Percentiles rank a stretch among this genome's conserved stretches.
phyloP scores from a whole-genome alignment of 2,888 invertebrate species.

The Cyclophora albipunctata region DNA sequence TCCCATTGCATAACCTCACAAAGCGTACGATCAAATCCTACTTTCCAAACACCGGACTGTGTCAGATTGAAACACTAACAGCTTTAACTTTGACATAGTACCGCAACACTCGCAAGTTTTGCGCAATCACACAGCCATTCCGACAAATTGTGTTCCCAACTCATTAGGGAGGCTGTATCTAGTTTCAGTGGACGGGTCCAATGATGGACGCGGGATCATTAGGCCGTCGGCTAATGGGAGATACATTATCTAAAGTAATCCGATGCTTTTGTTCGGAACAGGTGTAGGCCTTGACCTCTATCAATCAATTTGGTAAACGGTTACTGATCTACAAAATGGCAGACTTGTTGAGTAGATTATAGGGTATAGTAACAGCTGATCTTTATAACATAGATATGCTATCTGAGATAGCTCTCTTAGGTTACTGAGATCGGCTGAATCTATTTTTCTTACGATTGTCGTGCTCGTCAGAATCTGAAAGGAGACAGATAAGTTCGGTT shows the following conservation, averaged over 20 bases:
- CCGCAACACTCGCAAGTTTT: constrained; percentile 15
- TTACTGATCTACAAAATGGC: no score
- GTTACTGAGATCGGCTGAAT: no score
- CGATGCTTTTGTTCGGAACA: background rate
- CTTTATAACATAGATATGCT: no score
- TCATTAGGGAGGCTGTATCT: constrained; percentile 29
- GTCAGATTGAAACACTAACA: background rate
- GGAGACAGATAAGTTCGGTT: no score
- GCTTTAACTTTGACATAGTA: constrained; percentile 9
- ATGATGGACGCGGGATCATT: constrained; percentile 1
- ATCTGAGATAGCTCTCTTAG: no score
- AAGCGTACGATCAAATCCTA: background rate
- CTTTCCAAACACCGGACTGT: constrained; percentile 3
- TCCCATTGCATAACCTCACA: no score
- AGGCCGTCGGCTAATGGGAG: constrained; percentile 1
- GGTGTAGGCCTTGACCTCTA: constrained; percentile 4
- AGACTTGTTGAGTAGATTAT: no score
- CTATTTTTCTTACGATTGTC: no score
- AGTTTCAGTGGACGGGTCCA: constrained; percentile 5
- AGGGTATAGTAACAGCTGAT: no score
- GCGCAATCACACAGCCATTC: constrained; percentile 28
- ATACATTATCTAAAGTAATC: constrained; percentile 1
- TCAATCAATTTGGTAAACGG: no score
- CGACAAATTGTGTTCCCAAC: constrained; percentile 35
- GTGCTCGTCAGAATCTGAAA: no score